Evolutionary conservation across 2,113 vertebrate species (phyloP).

Genomic region (Sinocyclocheilus anophthalmus): DNA sequence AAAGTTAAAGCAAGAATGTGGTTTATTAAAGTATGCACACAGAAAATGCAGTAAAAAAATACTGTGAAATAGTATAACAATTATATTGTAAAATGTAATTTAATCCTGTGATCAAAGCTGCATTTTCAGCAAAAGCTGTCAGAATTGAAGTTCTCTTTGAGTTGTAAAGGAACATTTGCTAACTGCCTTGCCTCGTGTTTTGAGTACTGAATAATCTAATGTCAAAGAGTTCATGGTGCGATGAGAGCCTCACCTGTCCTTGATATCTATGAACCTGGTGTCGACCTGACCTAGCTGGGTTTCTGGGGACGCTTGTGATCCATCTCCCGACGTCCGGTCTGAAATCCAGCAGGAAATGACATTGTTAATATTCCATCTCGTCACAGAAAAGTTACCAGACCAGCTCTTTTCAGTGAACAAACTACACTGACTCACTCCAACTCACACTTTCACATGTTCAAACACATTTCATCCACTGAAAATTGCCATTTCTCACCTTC

Average conservation of each 20-base stretch:
- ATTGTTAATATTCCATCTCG: not conserved
- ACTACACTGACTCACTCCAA: not conserved
- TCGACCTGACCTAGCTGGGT: constrained; percentile 61
- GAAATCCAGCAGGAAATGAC: constrained; percentile 31
- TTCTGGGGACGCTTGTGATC: constrained; percentile 59
- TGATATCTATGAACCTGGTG: constrained; percentile 67
- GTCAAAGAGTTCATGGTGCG: not conserved
- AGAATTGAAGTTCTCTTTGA: too few relatives aligned
- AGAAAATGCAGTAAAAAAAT: not conserved
- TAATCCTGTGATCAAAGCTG: too few relatives aligned
- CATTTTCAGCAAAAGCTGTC: too few relatives aligned
- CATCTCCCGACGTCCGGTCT: constrained; percentile 75
- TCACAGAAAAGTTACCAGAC: constrained; percentile 2
- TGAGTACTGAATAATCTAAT: not conserved
- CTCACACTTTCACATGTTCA: not conserved
- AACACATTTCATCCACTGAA: constrained; percentile 7
- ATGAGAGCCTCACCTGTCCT: constrained; percentile 72
- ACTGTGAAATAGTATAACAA: not conserved
- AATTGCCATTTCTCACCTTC: constrained; percentile 76
- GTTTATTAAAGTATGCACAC: not conserved
- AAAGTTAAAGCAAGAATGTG: not conserved
- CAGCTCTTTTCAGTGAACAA: not conserved
- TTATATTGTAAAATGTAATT: too few relatives aligned
- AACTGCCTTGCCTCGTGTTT: too few relatives aligned
- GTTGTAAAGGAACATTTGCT: too few relatives aligned